Conservation (phyloP, 2,797 vertebrate genomes). For the Hemitrygon akajei region DNA sequence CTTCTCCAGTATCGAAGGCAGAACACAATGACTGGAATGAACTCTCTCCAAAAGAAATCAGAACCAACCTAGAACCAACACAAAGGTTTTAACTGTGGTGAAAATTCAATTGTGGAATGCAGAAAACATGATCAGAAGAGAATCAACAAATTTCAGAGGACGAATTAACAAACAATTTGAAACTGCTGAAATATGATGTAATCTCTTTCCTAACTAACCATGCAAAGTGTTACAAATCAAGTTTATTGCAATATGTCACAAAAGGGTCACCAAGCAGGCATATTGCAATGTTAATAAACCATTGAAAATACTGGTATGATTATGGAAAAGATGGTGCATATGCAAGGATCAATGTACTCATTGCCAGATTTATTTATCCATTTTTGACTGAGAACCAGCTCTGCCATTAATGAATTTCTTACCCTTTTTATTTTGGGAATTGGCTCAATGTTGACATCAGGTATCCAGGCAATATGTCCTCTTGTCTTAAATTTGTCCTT, state of each 20-base stretch:
- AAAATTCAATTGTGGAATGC: not conserved
- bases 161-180: not conserved
- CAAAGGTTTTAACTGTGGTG: not conserved
- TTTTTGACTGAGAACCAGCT: not conserved
- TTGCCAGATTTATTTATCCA: not conserved
- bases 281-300: not conserved
- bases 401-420: not conserved
- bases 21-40: not conserved
- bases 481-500: not conserved
- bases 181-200: not conserved
- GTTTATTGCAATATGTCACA: not conserved
- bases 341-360: not conserved
- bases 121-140: not conserved
- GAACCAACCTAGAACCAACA: not conserved
- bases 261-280: not conserved
- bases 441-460: not conserved
- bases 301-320: not conserved
- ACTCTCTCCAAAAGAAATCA: not conserved
- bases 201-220: not conserved
- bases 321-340: not conserved
- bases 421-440: not conserved
- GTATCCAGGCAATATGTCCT: not conserved
- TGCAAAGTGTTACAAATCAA: not conserved
- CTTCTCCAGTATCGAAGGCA: not conserved
- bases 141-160: not conserved